phyloP scores from a whole-genome alignment of 1,140 invertebrate species.

The Lasaia peninsularis region DNA sequence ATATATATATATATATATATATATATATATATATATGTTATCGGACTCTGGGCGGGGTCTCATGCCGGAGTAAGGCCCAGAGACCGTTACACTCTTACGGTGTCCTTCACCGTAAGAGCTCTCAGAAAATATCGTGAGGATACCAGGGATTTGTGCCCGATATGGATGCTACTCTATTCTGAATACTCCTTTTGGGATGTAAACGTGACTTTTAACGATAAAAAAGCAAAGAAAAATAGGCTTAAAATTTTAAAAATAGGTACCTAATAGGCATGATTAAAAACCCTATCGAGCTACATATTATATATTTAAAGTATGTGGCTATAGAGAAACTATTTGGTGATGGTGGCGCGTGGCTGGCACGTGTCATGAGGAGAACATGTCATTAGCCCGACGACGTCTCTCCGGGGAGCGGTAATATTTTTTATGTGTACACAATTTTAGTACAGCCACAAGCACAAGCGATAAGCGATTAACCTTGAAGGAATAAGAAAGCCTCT shows the following conservation, averaged over 20 bases:
- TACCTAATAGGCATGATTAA: not conserved
- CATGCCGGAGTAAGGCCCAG: no score
- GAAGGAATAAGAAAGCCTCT: not conserved
- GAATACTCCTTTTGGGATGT: no score
- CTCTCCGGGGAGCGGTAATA: conserved; percentile 48
- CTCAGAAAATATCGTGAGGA: no score
- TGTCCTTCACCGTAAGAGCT: no score
- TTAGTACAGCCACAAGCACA: not conserved
- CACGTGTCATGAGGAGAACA: conserved; percentile 55
- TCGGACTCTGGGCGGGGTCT: no score
- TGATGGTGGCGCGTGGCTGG: conserved; percentile 51
- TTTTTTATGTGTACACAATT: conserved; percentile 40
- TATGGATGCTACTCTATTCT: no score
- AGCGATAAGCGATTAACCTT: not conserved
- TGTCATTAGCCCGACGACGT: conserved; percentile 58
- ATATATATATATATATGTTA: no score
- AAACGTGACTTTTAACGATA: no score
- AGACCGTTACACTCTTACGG: no score
- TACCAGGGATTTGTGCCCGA: no score
- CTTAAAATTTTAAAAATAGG: not conserved
- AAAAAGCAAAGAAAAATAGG: no score
- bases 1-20: no score
- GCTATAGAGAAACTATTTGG: conserved; percentile 42
- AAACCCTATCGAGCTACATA: conserved; percentile 22
- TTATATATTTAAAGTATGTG: conserved; percentile 18